A percentile compares a stretch with the other conserved stretches of the same genome.
Evolutionary conservation across 2,797 vertebrate genomes (phyloP).

Genomic region (Carapus acus): DNA sequence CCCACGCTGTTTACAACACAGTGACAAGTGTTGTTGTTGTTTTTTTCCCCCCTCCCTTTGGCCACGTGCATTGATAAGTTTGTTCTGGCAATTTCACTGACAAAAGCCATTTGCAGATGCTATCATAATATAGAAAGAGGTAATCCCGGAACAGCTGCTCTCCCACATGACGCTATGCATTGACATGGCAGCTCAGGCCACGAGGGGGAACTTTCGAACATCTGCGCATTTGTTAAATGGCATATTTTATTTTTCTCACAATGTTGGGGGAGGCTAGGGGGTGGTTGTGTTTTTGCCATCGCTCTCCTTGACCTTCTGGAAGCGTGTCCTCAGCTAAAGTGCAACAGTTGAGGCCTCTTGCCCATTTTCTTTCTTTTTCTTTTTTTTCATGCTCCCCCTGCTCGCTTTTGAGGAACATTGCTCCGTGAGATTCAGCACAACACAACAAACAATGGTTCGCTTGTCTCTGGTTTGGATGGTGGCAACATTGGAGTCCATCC

Average conservation of each 20-base stretch:
- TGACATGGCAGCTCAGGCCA: conserved; percentile 42
- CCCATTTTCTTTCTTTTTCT: conserved; percentile 29
- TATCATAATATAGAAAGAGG: conserved; percentile 76
- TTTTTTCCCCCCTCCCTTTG: conserved; percentile 75
- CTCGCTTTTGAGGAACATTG: conserved; percentile 55
- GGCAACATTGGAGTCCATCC: conserved; percentile 77
- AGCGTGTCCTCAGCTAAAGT: conserved; percentile 34
- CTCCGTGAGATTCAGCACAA: conserved; percentile 52
- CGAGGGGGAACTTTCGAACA: conserved; percentile 28
- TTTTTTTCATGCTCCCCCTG: too few relatives aligned
- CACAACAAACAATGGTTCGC: conserved; percentile 72
- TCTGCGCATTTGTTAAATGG: conserved; percentile 13
- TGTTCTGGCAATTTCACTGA: conserved; percentile 80
- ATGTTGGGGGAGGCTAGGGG: too few relatives aligned
- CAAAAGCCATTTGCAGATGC: conserved; percentile 81
- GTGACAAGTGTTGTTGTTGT: conserved; percentile 55
- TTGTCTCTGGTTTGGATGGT: conserved; percentile 76
- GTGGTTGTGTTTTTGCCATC: conserved; percentile 28
- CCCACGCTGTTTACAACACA: conserved; percentile 69
- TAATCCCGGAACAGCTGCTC: conserved; percentile 81
- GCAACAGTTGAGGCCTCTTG: conserved; percentile 44
- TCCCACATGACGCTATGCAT: conserved; percentile 74
- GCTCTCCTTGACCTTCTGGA: conserved; percentile 37
- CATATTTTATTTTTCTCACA: conserved; percentile 22
- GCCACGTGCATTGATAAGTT: conserved; percentile 83